Conservation (phyloP, 2,797 vertebrate genomes). For the Mus minutoides region DNA sequence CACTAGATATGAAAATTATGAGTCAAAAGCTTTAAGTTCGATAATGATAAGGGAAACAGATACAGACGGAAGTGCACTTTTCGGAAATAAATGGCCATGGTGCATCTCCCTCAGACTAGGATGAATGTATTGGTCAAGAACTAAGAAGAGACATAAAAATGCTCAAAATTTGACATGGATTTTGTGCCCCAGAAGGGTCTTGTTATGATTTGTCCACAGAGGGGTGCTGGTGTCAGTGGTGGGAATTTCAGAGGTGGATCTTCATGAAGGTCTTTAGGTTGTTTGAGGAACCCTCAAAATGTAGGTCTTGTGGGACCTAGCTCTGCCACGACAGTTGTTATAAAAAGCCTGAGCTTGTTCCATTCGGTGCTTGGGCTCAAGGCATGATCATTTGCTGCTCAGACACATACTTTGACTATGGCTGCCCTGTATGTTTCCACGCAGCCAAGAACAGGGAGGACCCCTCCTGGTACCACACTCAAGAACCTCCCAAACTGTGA, state of each 20-base stretch:
- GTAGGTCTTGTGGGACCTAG: background rate
- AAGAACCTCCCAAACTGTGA: background rate
- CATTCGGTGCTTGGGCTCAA: background rate
- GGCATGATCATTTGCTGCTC: background rate
- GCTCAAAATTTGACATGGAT: background rate
- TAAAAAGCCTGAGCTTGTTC: background rate
- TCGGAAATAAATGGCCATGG: no score
- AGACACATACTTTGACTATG: background rate
- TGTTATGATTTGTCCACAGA: background rate
- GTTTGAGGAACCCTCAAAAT: background rate
- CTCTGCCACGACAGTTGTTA: no score
- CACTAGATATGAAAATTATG: background rate
- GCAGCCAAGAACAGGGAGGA: background rate
- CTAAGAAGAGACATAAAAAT: background rate
- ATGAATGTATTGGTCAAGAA: background rate
- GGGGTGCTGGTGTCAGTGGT: background rate
- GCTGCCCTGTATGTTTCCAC: rapidly evolving
- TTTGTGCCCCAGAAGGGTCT: background rate
- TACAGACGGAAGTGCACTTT: background rate
- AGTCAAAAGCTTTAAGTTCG: background rate
- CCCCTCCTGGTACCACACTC: background rate
- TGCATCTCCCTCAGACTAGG: background rate
- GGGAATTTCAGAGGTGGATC: background rate
- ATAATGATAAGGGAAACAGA: background rate
- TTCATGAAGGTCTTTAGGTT: background rate